phyloP scores from a whole-genome alignment of 2,113 vertebrate species.

The Carassius auratus region DNA sequence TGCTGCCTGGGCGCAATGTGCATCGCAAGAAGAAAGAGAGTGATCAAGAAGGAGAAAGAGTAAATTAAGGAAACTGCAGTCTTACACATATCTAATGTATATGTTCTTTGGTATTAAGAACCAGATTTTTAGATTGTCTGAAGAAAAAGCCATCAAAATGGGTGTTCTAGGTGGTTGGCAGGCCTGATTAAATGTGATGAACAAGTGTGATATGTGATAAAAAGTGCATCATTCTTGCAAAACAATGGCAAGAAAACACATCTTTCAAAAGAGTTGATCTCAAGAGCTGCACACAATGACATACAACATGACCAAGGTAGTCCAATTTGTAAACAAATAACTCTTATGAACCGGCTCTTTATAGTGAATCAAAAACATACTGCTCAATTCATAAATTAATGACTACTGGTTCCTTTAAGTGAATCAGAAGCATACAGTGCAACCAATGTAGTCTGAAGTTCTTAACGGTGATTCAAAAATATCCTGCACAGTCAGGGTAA shows the following conservation, averaged over 20 bases:
- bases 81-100: constrained; percentile 8
- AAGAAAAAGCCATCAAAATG: neutral
- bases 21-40: neutral
- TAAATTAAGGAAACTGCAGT: neutral
- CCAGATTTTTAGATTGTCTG: neutral
- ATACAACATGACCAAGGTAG: neutral
- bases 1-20: neutral
- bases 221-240: neutral
- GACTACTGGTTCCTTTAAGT: neutral
- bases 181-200: neutral
- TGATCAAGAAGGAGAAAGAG: neutral
- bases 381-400: neutral
- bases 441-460: too few species aligned
- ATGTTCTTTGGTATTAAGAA: neutral
- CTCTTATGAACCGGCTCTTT: too few species aligned
- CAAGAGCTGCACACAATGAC: neutral
- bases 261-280: neutral
- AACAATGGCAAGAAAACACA: neutral
- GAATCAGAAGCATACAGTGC: too few species aligned
- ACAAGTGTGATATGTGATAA: neutral
- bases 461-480: neutral
- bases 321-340: too few species aligned
- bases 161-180: neutral
- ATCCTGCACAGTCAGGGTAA: neutral
- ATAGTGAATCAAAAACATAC: too few species aligned